A percentile compares a stretch with the other conserved stretches of the same genome.
These are phyloP conservation scores for Eumeta japonica DNA, from an alignment of 1,140 invertebrate genomes.

Conservation along the genomic window DNA sequence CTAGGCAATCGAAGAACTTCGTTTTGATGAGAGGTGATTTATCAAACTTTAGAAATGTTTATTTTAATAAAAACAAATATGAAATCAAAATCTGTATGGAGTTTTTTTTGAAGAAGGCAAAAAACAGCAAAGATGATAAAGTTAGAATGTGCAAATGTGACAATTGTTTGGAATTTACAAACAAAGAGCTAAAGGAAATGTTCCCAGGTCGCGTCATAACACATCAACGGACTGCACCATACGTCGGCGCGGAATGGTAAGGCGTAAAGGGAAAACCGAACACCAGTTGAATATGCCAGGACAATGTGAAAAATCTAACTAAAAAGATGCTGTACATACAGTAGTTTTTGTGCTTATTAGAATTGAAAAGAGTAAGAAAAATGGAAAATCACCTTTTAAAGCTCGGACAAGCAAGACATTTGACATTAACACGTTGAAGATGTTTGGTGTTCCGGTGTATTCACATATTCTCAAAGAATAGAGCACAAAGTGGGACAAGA, in stretches of 20 bases:
- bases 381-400: conserved; percentile 32
- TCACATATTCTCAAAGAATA: conserved; percentile 34
- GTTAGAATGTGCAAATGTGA: conserved; percentile 40
- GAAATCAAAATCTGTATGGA: conserved; percentile 28
- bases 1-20: conserved; percentile 27
- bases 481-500: conserved; percentile 31
- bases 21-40: conserved; percentile 43
- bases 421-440: conserved; percentile 20
- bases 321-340: conserved; percentile 39
- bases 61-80: no score
- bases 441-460: no score
- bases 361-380: conserved; percentile 25
- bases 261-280: conserved; percentile 42
- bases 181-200: conserved; percentile 26
- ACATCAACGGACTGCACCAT: conserved; percentile 34
- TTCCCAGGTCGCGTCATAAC: conserved; percentile 21
- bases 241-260: conserved; percentile 54
- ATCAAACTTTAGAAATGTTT: conserved; percentile 28
- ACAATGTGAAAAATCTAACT: conserved; percentile 30
- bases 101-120: conserved; percentile 25
- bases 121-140: conserved; percentile 27
- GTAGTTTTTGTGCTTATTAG: conserved; percentile 39
- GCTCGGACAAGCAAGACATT: conserved; percentile 21
- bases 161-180: conserved; percentile 44
- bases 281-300: conserved; percentile 42